Percentiles rank a stretch among this genome's conserved stretches.
These are phyloP conservation scores for Peromyscus aztecus DNA, from an alignment of 2,797 vertebrate species.

Conservation along the genomic window DNA sequence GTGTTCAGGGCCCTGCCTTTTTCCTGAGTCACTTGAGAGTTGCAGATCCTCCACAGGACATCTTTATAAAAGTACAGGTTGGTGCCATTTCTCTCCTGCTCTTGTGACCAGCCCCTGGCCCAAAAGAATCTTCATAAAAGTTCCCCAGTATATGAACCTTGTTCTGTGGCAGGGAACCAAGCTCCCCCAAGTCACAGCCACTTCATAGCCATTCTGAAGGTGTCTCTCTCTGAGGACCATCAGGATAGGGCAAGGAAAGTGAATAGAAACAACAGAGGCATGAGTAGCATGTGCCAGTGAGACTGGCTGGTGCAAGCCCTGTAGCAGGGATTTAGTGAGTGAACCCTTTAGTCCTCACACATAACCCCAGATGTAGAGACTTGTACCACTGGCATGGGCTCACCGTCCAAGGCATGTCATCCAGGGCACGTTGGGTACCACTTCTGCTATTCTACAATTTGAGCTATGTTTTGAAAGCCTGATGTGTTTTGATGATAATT, in stretches of 20 bases:
- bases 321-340: neutral
- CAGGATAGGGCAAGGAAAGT: neutral
- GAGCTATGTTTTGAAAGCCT: neutral
- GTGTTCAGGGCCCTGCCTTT: conserved; percentile 91
- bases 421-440: neutral
- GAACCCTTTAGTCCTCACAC: neutral
- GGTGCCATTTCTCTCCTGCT: conserved; percentile 45
- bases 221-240: neutral
- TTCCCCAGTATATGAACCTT: neutral
- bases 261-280: neutral
- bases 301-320: neutral
- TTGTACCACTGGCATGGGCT: neutral
- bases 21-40: conserved; percentile 92
- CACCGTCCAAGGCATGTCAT: neutral
- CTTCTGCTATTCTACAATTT: neutral
- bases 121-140: neutral
- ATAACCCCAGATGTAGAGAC: neutral
- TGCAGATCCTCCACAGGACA: conserved; percentile 92
- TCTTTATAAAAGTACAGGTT: conserved; percentile 93
- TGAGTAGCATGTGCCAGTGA: neutral
- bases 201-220: neutral
- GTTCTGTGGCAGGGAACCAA: neutral
- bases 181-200: neutral
- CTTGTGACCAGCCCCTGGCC: fast-evolving
- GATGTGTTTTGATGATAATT: neutral